A percentile compares a stretch with the other conserved stretches of the same genome.
These are phyloP conservation scores for Samia ricini DNA, from an alignment of 1,140 invertebrate species.

Conservation along the genomic window DNA sequence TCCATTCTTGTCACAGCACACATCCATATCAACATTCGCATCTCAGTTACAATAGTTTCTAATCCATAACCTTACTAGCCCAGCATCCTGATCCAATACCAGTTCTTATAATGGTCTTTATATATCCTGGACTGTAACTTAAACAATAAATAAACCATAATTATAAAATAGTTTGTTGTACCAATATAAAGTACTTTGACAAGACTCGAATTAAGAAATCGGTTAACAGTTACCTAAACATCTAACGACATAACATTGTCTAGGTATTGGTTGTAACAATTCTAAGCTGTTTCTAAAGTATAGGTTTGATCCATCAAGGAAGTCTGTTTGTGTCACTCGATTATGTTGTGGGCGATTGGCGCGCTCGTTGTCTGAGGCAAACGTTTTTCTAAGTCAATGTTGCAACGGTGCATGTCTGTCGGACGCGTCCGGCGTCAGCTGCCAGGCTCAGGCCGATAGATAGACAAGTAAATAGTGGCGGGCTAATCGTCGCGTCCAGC, in stretches of 20 bases:
- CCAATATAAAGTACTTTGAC: too few relatives aligned
- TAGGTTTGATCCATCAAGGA: constrained; percentile 42
- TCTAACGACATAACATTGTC: constrained; percentile 10
- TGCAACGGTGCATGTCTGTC: constrained; percentile 70
- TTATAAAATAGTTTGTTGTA: too few relatives aligned
- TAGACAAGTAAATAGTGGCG: constrained; percentile 74
- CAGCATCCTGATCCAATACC: too few relatives aligned
- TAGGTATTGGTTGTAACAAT: constrained; percentile 31
- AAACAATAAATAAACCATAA: too few relatives aligned
- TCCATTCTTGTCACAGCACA: too few relatives aligned
- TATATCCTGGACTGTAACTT: too few relatives aligned
- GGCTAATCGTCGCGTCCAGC: constrained; percentile 71
- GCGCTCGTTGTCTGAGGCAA: constrained; percentile 59
- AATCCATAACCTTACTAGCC: too few relatives aligned
- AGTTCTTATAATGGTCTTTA: too few relatives aligned
- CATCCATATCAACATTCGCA: too few relatives aligned
- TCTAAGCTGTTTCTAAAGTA: constrained; percentile 31
- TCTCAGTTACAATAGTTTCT: too few relatives aligned
- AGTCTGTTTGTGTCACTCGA: constrained; percentile 37
- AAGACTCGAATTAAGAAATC: too few relatives aligned
- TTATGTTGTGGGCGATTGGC: constrained; percentile 30
- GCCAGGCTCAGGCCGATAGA: constrained; percentile 48
- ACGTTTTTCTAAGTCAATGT: constrained; percentile 75
- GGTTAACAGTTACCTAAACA: too few relatives aligned
- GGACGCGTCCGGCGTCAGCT: constrained; percentile 69